These are phyloP conservation scores for Heteronetta atricapilla DNA, from an alignment of 2,113 vertebrate genomes.

Conservation along the genomic window DNA sequence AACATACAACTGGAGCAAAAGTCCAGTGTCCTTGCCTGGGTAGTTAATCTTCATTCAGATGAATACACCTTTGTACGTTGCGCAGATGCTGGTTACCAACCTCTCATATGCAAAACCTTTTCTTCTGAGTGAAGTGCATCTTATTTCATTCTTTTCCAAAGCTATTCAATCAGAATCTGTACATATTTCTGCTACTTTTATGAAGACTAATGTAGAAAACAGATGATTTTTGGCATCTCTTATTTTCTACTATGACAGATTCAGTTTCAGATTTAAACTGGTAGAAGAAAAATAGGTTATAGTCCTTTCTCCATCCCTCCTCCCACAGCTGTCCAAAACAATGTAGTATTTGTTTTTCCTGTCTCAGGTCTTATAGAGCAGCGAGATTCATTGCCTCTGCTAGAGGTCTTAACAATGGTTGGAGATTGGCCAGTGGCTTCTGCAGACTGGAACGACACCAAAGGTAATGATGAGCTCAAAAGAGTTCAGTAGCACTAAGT, in stretches of 20 bases:
- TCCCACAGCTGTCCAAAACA: background rate
- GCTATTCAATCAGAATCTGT: background rate
- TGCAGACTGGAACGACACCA: conserved; percentile 83
- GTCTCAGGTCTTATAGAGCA: conserved; percentile 86
- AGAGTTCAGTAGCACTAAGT: background rate
- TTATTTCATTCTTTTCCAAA: background rate
- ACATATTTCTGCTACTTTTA: background rate
- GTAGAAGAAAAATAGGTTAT: background rate
- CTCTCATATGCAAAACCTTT: background rate
- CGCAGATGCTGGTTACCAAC: background rate
- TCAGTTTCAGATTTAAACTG: background rate
- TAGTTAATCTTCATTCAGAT: background rate
- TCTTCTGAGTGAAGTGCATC: background rate
- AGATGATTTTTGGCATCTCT: background rate
- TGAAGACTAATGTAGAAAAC: background rate
- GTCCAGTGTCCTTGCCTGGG: background rate
- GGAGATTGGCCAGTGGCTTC: conserved; percentile 94
- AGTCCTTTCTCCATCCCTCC: background rate
- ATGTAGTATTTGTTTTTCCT: background rate
- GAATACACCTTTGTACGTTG: background rate
- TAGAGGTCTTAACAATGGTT: conserved; percentile 81
- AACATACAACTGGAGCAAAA: background rate
- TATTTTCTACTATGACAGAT: background rate
- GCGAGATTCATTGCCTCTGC: conserved; percentile 87
- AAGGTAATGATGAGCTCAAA: conserved; percentile 56